Percentiles rank a stretch among this genome's conserved stretches.
Evolutionary conservation across 2,888 invertebrate species (phyloP).

Genomic region (Himalopsyche anomala): DNA sequence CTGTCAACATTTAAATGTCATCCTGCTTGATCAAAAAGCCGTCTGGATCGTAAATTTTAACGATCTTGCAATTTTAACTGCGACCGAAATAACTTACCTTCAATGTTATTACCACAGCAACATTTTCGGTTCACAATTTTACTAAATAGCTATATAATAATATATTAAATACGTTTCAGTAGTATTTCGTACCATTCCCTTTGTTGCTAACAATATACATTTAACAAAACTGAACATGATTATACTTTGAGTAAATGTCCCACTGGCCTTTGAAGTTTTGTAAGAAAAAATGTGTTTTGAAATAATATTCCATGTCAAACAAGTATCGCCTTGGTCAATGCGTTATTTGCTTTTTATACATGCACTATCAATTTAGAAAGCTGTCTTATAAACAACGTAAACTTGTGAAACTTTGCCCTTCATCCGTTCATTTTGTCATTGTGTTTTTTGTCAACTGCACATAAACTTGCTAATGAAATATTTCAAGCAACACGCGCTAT

Average conservation of each 20-base stretch:
- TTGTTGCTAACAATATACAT: no score
- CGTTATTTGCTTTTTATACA: conserved; percentile 39
- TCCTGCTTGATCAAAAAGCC: conserved; percentile 37
- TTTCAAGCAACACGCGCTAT: neutral
- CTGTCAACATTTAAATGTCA: conserved; percentile 42
- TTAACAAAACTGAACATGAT: no score
- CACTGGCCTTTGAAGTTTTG: neutral
- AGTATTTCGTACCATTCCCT: no score
- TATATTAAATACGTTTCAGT: no score
- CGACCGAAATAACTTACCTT: conserved; percentile 10
- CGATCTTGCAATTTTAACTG: conserved; percentile 42
- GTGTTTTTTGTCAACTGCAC: conserved; percentile 28
- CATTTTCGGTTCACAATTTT: neutral
- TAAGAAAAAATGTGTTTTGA: neutral
- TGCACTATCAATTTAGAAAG: conserved; percentile 35
- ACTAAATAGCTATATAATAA: neutral
- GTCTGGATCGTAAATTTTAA: conserved; percentile 33
- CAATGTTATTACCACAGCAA: neutral
- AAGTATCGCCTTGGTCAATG: conserved; percentile 35
- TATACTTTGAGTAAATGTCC: no score
- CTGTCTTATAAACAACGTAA: conserved; percentile 15
- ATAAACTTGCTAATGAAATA: conserved; percentile 21
- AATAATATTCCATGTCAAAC: conserved; percentile 35
- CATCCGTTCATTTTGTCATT: conserved; percentile 23
- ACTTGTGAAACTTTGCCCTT: conserved; percentile 43